Conservation (phyloP, 1,140 invertebrate species). For the Diorhabda elongata region DNA sequence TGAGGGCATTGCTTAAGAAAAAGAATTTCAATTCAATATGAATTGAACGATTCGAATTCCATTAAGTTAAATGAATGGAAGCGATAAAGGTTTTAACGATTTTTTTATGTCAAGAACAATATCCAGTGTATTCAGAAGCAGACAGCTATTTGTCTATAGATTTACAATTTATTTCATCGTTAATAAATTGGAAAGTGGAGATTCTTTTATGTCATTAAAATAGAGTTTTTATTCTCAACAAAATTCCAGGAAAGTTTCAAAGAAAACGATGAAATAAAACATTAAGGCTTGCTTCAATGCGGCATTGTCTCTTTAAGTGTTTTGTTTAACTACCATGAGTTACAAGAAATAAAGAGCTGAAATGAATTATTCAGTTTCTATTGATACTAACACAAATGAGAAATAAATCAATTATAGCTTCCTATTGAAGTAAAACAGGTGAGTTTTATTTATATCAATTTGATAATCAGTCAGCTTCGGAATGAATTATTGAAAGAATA, state of each 20-base stretch:
- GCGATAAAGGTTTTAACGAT: not conserved
- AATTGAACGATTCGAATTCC: constrained; percentile 14
- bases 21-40: constrained; percentile 11
- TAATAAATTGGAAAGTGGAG: not conserved
- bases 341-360: no score
- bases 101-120: constrained; percentile 5
- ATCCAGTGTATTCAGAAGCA: constrained; percentile 9
- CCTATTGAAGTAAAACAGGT: no score
- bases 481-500: no score
- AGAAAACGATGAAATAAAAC: not conserved
- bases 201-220: constrained; percentile 3
- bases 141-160: not conserved
- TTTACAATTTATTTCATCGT: not conserved
- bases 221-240: not conserved
- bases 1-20: constrained; percentile 14
- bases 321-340: no score
- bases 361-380: no score
- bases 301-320: not conserved
- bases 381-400: no score
- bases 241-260: not conserved
- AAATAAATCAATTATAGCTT: no score
- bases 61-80: constrained; percentile 13
- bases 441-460: no score
- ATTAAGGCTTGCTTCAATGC: not conserved
- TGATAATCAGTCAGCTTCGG: no score